phyloP scores from a whole-genome alignment of 2,888 invertebrate genomes.

The Callyntrura guangdongensis region DNA sequence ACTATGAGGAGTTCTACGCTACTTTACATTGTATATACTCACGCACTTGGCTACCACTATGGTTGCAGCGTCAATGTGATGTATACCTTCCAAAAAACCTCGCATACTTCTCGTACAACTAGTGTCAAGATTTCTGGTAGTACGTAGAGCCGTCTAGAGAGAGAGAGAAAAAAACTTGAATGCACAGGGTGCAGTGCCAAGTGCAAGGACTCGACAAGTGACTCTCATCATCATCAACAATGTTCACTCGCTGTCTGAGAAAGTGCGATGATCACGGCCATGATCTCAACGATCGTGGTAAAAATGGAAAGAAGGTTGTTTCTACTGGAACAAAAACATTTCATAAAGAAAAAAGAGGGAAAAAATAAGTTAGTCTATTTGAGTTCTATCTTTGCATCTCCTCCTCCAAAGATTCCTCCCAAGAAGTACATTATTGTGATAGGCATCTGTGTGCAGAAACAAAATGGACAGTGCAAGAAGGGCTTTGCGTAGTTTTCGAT shows the following conservation, averaged over 20 bases:
- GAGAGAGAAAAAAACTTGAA: constrained; percentile 12
- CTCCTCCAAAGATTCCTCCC: neutral
- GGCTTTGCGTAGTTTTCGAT: neutral
- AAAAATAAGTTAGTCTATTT: neutral
- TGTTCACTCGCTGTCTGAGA: neutral
- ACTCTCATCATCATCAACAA: constrained; percentile 65
- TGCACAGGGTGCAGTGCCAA: constrained; percentile 72
- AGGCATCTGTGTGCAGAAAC: neutral
- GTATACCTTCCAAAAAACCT: constrained; percentile 38
- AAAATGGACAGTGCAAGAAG: neutral
- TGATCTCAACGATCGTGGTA: constrained; percentile 35
- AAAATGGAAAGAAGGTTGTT: constrained; percentile 1
- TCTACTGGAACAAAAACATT: constrained; percentile 18
- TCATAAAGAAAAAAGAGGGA: neutral
- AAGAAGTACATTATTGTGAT: neutral
- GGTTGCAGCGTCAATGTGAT: neutral
- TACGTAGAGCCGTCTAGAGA: neutral
- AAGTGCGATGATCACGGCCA: constrained; percentile 41
- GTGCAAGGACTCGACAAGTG: constrained; percentile 77
- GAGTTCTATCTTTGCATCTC: neutral
- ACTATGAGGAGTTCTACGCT: constrained; percentile 6
- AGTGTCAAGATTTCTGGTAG: constrained; percentile 37
- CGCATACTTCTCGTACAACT: neutral
- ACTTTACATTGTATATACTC: neutral
- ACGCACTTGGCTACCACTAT: constrained; percentile 42